These are phyloP conservation scores for Actinia equina DNA, from an alignment of 64 coral and sea anemone species.

Conservation along the genomic window DNA sequence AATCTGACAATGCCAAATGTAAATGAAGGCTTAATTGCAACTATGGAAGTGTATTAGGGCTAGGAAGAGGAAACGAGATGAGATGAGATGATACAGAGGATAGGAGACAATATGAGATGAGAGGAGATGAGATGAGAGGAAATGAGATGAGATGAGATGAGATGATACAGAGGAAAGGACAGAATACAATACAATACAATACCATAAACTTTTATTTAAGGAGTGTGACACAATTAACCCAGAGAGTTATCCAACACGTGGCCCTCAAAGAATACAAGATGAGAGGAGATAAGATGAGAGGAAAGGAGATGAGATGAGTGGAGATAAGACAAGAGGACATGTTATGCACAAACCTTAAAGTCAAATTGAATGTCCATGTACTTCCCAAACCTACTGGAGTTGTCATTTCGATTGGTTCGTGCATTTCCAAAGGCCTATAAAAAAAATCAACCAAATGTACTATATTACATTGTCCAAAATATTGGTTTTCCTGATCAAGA, in stretches of 20 bases:
- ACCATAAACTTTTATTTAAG: too few species aligned
- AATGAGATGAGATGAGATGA: too few species aligned
- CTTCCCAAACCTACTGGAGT: conserved; percentile 99
- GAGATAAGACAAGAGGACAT: not conserved
- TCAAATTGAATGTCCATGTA: conserved; percentile 99
- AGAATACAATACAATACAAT: too few species aligned
- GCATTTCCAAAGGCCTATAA: conserved; percentile 99
- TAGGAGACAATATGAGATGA: not conserved
- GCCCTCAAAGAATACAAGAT: not conserved
- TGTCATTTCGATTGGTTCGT: conserved; percentile 96
- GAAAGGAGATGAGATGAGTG: not conserved
- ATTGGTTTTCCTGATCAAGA: too few species aligned
- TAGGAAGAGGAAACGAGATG: not conserved
- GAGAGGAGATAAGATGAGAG: not conserved
- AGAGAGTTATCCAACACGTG: too few species aligned
- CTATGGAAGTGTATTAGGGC: not conserved
- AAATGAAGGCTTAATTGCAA: not conserved
- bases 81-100: not conserved
- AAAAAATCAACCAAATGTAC: not conserved
- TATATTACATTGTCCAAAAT: not conserved
- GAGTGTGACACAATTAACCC: too few species aligned
- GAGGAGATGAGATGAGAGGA: too few species aligned
- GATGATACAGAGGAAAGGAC: too few species aligned
- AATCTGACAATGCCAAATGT: too few species aligned
- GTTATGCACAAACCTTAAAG: conserved; percentile 63